Evolutionary conservation across 2,113 vertebrate genomes (phyloP), one percentile per base, ranked within the genome.

Genomic region (Chaenogobius annularis): DNA sequence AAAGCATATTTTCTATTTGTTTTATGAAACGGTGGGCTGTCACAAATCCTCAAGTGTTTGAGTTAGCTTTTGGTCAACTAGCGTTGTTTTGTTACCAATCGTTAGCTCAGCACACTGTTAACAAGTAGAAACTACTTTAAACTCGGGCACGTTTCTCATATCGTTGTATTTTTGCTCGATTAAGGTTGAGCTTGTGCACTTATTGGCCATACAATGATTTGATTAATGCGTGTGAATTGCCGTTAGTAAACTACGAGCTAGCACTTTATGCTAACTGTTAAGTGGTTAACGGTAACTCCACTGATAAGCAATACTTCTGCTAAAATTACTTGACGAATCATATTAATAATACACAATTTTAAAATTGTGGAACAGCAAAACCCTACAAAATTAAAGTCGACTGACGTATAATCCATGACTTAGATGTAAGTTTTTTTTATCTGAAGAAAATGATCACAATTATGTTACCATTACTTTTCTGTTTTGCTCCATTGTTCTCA

Each of bases 271-370:
- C 83, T 85, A 82, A 43, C 40, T 43, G 40, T 43, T 43, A 46
- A 69, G 68, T 79, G 74, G 73, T 80, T 88, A 89, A 85, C 85
- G 87, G 83, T 87, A 80, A 88, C 83, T 80, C 70, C 3, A 40
- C 17, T 55, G 67, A 70, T 72, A 35, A 61, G 56, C 2, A 35
- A 15, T 12, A 31, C 58, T 61, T 31, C 26, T n/a, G 19, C 3
- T n/a, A n/a, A 52, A 52, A 19, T 50, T 19, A 50, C n/a, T n/a
- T 10, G 7, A 20, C 50, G 10, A n/a, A 20, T n/a, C 6, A 35
- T 17, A 8, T 8, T 15, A 17, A 35, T 10, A 17, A 17, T 35
- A 10, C 26, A 26, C 3, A 35, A 17, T 7, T 1, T 12, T 1
- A 31, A 14, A 12, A 10, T 31, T 7, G 13, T 22, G 14, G 22